These are phyloP conservation scores for Fulmarus glacialis DNA, from an alignment of 2,113 vertebrate species.

Conservation along the genomic window DNA sequence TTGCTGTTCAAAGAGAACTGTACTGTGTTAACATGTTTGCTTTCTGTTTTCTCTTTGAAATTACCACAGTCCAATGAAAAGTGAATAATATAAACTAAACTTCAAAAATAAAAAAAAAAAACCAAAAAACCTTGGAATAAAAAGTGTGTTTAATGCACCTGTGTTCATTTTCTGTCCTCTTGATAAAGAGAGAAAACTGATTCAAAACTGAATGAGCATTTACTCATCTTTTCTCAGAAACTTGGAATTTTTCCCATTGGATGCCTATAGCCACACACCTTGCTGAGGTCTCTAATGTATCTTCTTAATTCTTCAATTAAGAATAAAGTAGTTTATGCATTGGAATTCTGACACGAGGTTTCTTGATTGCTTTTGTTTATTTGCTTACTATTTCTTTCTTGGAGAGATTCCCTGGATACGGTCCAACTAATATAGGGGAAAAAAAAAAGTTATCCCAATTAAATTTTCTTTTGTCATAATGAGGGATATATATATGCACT, in stretches of 20 bases:
- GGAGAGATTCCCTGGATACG: not conserved
- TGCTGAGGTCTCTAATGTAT: not conserved
- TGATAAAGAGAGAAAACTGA: not conserved
- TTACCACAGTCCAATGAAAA: not conserved
- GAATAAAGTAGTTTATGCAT: not conserved
- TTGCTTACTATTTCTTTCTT: not conserved
- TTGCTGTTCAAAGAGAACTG: not conserved
- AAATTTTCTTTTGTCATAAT: not conserved
- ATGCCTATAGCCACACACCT: not conserved
- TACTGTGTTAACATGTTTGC: not conserved
- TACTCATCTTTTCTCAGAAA: not conserved
- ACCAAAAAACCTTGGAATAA: not conserved
- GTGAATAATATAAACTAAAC: not conserved
- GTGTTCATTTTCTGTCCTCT: not conserved
- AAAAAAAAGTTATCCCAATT: not conserved
- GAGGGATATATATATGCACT: not conserved
- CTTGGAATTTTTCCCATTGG: not conserved
- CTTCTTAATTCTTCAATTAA: conserved; percentile 1
- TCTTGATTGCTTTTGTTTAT: not conserved
- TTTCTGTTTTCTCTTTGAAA: not conserved
- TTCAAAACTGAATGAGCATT: not conserved
- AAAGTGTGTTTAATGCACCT: not conserved
- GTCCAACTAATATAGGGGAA: not conserved
- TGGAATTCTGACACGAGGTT: not conserved
- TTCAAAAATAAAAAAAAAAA: not conserved